Conservation (phyloP, 2,113 vertebrate species). For the Epinephelus cyanopodus region DNA sequence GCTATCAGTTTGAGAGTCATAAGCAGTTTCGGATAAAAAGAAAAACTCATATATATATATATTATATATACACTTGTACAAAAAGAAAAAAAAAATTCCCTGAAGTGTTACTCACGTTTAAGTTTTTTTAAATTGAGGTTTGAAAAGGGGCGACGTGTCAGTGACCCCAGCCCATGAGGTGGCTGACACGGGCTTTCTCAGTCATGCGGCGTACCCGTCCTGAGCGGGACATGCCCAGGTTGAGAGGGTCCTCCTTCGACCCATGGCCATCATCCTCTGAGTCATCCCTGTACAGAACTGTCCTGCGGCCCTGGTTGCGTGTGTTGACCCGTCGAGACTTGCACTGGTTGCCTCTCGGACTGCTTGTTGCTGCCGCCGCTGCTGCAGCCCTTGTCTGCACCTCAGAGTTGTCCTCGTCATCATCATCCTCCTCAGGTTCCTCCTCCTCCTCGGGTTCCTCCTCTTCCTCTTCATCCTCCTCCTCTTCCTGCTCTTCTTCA, state of each 20-base stretch:
- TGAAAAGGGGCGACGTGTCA: conserved; percentile 77
- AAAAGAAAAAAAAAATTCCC: conserved; percentile 90
- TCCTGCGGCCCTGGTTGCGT: conserved; percentile 95
- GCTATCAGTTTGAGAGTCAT: conserved; percentile 80
- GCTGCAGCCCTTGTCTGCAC: conserved; percentile 51
- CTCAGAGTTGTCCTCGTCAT: conserved; percentile 80
- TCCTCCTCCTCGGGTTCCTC: conserved; percentile 77
- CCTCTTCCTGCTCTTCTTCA: conserved; percentile 74
- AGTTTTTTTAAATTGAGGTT: conserved; percentile 56
- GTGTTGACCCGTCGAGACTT: conserved; percentile 92
- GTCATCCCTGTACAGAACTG: conserved; percentile 95
- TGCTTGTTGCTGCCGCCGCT: conserved; percentile 72
- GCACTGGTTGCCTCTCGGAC: conserved; percentile 68
- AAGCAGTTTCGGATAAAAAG: conserved; percentile 82
- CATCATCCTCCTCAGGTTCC: conserved; percentile 77
- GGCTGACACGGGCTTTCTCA: conserved; percentile 98
- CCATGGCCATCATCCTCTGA: conserved; percentile 92
- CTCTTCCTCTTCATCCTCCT: conserved; percentile 76
- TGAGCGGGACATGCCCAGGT: conserved; percentile 96
- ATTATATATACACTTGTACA: conserved; percentile 68
- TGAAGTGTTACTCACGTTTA: conserved; percentile 89
- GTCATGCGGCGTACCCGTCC: conserved; percentile 98
- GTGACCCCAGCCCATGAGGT: conserved; percentile 99
- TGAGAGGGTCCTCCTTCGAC: conserved; percentile 93
- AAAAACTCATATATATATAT: conserved; percentile 53